Evolutionary conservation across 2,888 invertebrate species (phyloP).

Genomic region (Conops quadrifasciatus): DNA sequence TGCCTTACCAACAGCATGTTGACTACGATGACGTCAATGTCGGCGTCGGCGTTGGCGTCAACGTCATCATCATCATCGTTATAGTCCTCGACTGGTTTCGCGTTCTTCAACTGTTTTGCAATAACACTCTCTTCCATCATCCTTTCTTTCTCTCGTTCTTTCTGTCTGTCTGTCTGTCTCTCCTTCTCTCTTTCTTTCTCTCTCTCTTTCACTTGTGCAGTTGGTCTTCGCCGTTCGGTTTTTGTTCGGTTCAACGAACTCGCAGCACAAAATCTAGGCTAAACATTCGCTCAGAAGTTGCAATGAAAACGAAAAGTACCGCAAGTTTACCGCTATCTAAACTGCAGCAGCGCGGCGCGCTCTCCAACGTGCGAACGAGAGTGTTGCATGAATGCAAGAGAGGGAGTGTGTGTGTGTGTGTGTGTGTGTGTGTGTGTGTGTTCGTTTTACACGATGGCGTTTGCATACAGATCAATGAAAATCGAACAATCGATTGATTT

Average conservation of each 20-base stretch:
- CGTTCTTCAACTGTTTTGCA: constrained; percentile 35
- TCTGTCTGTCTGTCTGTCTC: not conserved
- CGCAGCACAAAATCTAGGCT: constrained; percentile 65
- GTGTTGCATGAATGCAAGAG: not conserved
- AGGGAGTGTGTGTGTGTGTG: constrained; percentile 17
- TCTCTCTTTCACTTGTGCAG: constrained; percentile 34
- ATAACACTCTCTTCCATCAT: not conserved
- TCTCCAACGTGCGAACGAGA: not conserved
- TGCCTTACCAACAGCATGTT: not conserved
- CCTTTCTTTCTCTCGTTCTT: not conserved
- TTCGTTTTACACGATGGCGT: constrained; percentile 7
- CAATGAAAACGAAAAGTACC: constrained; percentile 67
- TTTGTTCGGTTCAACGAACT: constrained; percentile 64
- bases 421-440: constrained; percentile 10
- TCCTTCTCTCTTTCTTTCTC: not conserved
- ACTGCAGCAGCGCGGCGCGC: constrained; percentile 36
- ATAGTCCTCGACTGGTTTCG: constrained; percentile 35
- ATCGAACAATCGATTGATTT: constrained; percentile 2
- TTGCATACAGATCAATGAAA: not conserved
- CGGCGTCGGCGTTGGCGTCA: constrained; percentile 29
- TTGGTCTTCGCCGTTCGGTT: constrained; percentile 18
- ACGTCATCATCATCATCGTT: not conserved
- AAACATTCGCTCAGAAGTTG: constrained; percentile 65
- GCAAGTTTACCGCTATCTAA: constrained; percentile 65
- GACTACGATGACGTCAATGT: constrained; percentile 37